Conservation (phyloP, 2,888 invertebrate genomes). For the Polyploca ridens region DNA sequence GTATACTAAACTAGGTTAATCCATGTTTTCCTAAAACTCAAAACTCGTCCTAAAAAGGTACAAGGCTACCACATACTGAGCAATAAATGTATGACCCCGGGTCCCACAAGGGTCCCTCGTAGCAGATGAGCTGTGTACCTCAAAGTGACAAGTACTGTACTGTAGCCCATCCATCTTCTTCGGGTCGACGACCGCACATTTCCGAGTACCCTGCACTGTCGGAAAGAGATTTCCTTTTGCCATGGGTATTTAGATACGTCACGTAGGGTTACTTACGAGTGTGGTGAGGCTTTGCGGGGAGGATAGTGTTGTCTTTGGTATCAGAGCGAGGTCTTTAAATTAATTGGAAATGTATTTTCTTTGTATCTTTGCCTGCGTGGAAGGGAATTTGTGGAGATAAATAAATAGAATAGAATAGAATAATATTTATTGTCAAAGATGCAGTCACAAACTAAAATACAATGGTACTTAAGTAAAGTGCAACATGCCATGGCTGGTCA, state of each 20-base stretch:
- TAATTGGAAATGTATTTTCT: neutral
- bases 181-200: conserved; percentile 11
- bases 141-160: neutral
- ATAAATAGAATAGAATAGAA: too few species aligned
- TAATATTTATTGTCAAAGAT: too few species aligned
- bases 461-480: too few species aligned
- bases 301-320: neutral
- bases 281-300: neutral
- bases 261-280: neutral
- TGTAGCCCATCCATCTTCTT: conserved; percentile 7
- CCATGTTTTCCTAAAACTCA: neutral
- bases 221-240: conserved; percentile 7
- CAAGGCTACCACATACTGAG: neutral
- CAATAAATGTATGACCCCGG: neutral
- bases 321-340: too few species aligned
- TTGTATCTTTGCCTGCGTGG: too few species aligned
- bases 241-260: conserved; percentile 7
- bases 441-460: too few species aligned
- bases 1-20: too few species aligned
- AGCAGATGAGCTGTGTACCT: conserved; percentile 4
- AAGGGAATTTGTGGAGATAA: too few species aligned
- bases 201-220: neutral
- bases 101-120: neutral
- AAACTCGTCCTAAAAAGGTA: neutral
- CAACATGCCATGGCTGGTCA: too few species aligned